phyloP scores from a whole-genome alignment of 2,113 vertebrate species.

The Callipepla squamata region DNA sequence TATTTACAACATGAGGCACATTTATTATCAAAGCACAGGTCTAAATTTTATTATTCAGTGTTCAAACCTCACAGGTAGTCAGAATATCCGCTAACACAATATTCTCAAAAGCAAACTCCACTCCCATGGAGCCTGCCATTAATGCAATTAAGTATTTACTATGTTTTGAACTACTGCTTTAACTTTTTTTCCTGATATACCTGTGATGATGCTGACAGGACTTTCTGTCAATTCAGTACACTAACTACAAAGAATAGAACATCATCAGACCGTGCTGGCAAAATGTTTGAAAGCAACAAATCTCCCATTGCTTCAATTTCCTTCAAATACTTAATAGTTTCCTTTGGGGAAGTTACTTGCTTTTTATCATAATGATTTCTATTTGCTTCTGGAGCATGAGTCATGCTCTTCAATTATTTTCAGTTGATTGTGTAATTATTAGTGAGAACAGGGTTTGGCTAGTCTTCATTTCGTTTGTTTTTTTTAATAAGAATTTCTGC shows the following conservation, averaged over 20 bases:
- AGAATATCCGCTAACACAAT: background rate
- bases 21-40: background rate
- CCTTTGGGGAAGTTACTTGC: conserved; percentile 48
- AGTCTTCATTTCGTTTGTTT: background rate
- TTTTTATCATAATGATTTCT: conserved; percentile 63
- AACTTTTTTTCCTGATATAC: background rate
- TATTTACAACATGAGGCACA: background rate
- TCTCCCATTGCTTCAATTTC: conserved; percentile 37
- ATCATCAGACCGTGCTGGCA: background rate
- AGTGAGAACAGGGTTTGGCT: background rate
- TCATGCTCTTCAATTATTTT: conserved; percentile 57
- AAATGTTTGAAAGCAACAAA: conserved; percentile 47
- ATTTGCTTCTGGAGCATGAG: conserved; percentile 57
- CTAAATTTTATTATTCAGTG: background rate
- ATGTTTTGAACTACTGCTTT: background rate
- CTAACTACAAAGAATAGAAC: conserved; percentile 29
- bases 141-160: background rate
- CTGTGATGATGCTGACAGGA: background rate
- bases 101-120: background rate
- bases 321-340: conserved; percentile 53
- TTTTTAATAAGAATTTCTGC: conserved; percentile 42
- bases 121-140: background rate
- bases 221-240: background rate
- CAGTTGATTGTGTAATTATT: conserved; percentile 51
- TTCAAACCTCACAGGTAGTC: background rate